Base-by-base conservation (phyloP, 2,888 invertebrate species). In the Aethes cnicana region DNA sequence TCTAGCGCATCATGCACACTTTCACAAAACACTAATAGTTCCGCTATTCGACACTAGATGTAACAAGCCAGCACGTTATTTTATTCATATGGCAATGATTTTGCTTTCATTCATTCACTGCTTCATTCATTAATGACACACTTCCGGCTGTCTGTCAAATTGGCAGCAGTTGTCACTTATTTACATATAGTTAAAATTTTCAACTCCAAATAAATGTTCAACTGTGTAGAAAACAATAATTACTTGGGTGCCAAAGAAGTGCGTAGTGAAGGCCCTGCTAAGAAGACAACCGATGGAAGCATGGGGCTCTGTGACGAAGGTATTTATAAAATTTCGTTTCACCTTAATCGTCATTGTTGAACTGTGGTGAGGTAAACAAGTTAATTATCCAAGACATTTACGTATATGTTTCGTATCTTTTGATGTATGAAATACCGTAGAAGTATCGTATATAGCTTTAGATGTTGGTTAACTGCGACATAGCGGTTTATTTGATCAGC, bases 271-370 rank as follows among this genome's bases (percentile, higher is more conserved):
- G 53, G 28, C 33, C 41, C 53, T 12, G 20, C 7, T 25, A 53
- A 48, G 20, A 53, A 42, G 30, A 36, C 28, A 36, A 12, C 18
- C 4, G 30, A 41, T 43, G 43, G 42, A 54, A 62, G 44, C 50
- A 88, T 88, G 87, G 87, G 88, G 56, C 79, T 87, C 56, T 86
- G 88, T 57, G 84, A 88, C 58, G 87, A 87, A 71, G 88, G 87
- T 88, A 74, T 68, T 81, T 66, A 58, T 54, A 53, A 55, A n/a
- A 52, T 44, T 55, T 56, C 59, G 46, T 63, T 65, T 54, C 47
- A 44, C 42, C 39, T 33, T 57, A 46, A 43, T 43, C 20, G 21
- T 37, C 49, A 55, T 58, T 56, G 50, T 64, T 49, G 59, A 62
- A 36, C 33, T n/a, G 35, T 23, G 48, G 17, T 54, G 55, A 64